Evolutionary conservation across 2,888 invertebrate genomes (phyloP), one percentile per base, ranked within the genome.

Genomic region (Parapristionchus giblindavisi): DNA sequence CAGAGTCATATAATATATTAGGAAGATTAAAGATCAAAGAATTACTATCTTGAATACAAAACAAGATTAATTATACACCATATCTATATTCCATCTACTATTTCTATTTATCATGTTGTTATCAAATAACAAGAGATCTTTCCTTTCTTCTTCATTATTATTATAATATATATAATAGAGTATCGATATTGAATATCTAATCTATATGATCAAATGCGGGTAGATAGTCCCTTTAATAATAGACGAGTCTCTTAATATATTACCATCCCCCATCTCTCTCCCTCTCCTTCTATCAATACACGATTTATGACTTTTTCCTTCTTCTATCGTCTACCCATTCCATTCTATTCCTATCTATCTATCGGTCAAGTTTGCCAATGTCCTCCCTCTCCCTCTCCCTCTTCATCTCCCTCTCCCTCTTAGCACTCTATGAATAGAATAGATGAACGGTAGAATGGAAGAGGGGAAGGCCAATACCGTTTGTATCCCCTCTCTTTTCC

Each of bases 291-390:
- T 65, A 65, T 65, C 48, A 32, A 40, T 43, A 65, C 43, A 32
- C 43, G 65, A 65, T 65, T 40, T 65, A 65, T 32, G 65, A 65
- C 43, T 43, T 34, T 29, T 27, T 48, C 4, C 65, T 65, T 21
- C 11, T 17, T 24, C 48, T 17, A 36, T 36, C n/a, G 11, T 63
- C 65, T 38, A 3, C 24, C 8, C 48, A 40, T 29, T 34, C 48
- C 32, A 3, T n/a, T 38, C n/a, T 5, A 24, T 2, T 24, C 61
- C 61, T 61, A 36, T 61, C 61, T 61, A 61, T 61, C 61, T 36
- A 61, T 21, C 65, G 43, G 65, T 65, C 65, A 65, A 65, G 65
- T 65, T 65, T 43, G 63, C 63, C 63, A 63, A 63, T n/a, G 36
- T 36, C 36, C 21, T 38, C 24, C 17, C 43, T 43, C 43, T 61